Conservation (phyloP, 2,888 invertebrate genomes). For the Loripinus fragilis region DNA sequence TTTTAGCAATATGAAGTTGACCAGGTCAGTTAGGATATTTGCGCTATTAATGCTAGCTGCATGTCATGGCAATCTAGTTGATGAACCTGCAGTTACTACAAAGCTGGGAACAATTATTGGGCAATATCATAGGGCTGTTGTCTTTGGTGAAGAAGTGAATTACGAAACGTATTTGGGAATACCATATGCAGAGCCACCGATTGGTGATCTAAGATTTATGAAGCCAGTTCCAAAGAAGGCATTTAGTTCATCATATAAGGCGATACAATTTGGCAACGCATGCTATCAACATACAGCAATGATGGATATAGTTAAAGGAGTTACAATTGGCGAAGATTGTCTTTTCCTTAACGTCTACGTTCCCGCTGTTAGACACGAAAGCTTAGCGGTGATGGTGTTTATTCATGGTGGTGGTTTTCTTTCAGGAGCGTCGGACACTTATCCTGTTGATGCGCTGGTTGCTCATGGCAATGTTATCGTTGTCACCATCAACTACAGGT, state of each 20-base stretch:
- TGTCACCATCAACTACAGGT: constrained; percentile 8
- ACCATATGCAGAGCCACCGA: not conserved
- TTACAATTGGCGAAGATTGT: not conserved
- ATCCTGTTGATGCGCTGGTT: not conserved
- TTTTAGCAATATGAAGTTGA: no score
- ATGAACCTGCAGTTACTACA: not conserved
- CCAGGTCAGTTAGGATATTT: no score
- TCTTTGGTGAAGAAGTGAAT: not conserved
- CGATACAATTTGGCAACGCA: not conserved
- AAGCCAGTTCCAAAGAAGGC: not conserved
- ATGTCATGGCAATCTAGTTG: not conserved
- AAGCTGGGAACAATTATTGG: not conserved
- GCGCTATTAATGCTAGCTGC: no score
- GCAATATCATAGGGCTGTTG: not conserved
- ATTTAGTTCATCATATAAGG: not conserved
- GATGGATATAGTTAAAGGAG: not conserved
- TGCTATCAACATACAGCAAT: not conserved
- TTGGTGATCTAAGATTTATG: not conserved
- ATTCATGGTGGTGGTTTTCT: constrained; percentile 8
- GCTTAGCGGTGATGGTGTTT: not conserved
- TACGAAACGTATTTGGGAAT: not conserved
- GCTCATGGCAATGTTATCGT: constrained; percentile 13
- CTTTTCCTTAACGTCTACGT: not conserved
- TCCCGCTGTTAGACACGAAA: not conserved
- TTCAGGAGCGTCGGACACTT: not conserved